Evolutionary conservation across 1,140 invertebrate species (phyloP).

Genomic region (Antheraea mylitta): DNA sequence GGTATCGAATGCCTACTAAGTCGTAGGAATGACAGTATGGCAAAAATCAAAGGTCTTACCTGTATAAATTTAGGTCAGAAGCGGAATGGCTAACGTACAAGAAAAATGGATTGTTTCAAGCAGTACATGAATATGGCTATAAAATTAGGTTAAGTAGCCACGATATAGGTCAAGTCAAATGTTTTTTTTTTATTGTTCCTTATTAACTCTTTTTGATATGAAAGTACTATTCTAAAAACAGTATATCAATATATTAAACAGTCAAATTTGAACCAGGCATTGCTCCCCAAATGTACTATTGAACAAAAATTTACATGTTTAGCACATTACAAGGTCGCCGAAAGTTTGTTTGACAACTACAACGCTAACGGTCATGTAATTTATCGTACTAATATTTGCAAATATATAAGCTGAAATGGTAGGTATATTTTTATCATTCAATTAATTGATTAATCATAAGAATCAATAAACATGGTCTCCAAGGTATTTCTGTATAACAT

Average conservation of each 20-base stretch:
- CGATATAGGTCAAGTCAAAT: too few relatives aligned
- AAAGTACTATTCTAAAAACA: too few relatives aligned
- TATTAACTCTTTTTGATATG: too few relatives aligned
- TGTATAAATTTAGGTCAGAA: too few relatives aligned
- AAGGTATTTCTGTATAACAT: conserved; percentile 27
- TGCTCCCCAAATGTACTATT: not conserved
- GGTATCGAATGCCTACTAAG: too few relatives aligned
- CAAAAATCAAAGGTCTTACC: too few relatives aligned
- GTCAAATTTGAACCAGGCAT: not conserved
- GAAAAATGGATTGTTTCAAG: too few relatives aligned
- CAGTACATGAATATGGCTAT: too few relatives aligned
- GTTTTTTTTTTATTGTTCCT: too few relatives aligned
- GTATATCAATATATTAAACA: not conserved
- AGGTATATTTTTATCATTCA: conserved; percentile 11
- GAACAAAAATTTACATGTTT: not conserved
- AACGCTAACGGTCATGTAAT: conserved; percentile 12
- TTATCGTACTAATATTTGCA: not conserved
- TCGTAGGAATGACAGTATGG: too few relatives aligned
- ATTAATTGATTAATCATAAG: conserved; percentile 17
- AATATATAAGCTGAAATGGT: conserved; percentile 17
- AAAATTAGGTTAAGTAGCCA: too few relatives aligned
- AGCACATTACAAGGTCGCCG: conserved; percentile 22
- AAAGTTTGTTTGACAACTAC: conserved; percentile 21
- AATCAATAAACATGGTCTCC: conserved; percentile 33
- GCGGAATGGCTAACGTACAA: too few relatives aligned